Evolutionary conservation across 2,888 invertebrate species (phyloP), one percentile per base, ranked within the genome.

Genomic region (Cerceris rybyensis): DNA sequence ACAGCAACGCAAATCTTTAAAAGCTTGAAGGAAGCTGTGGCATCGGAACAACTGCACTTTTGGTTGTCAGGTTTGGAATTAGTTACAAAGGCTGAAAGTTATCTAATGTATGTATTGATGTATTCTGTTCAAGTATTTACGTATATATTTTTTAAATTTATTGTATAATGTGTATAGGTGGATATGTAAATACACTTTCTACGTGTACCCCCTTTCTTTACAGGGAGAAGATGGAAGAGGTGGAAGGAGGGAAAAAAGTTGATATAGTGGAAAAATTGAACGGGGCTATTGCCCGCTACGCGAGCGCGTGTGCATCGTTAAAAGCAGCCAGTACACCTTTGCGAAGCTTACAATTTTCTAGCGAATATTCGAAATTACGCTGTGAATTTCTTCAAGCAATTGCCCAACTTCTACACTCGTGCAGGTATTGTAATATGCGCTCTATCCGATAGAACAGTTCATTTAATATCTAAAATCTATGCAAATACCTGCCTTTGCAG

Each of bases 31-130:
- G 95, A 94, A 59, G 94, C 95, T 81, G 96, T 97, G 0, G 96
- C 97, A 14, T 96, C 97, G 46, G 98, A 98, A 89, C 96, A 97
- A 86, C 95, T 97, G 61, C 97, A 98, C 89, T 97, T 98, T 89
- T 98, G 98, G 96, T 92, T 98, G 67, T 95, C 95, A 0, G 96
- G 97, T 0, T 92, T 98, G n/a, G 94, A 96, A 78, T 94, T 96
- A 76, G 95, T 97, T 81, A 95, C 96, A 0, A 94, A 94, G 63
- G 97, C 96, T 0, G 97, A 97, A 91, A 95, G 95, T 13, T 93
- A 94, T 66, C 93, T 97, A 0, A 93, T 93, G 81, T 93, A 93
- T 75, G 92, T 93, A 0, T 50, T 54, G 43, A 8, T 13, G 9
- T 54, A 17, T 16, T 13, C 17, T 0, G 42, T 13, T 28, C 11